Base-by-base conservation (phyloP, 2,888 invertebrate species). In the Nebria salina region DNA sequence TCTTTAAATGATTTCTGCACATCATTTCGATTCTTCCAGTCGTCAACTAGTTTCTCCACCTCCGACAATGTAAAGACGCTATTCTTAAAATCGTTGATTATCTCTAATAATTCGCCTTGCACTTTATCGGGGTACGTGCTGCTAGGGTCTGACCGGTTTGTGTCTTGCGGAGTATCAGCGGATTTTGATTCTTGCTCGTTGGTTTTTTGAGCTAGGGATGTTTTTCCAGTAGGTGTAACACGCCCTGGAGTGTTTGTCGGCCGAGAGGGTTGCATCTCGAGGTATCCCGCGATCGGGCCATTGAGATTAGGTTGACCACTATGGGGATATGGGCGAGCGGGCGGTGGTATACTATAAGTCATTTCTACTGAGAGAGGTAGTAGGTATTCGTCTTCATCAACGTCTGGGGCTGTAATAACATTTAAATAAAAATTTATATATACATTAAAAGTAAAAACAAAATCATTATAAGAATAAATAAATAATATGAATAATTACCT, bases 51-150 rank as follows among this genome's bases (percentile, higher is more conserved):
- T 84, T 94, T 93, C 87, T 96, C 96, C 0, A 96, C 95, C 89
- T 96, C 96, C 0, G 93, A 92, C 86, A 97, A 95, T 0, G 95
- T 94, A 84, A 96, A 94, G 2, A 96, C 95, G 86, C 96, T 96
- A 86, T 96, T 96, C 88, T 97, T 96, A 86, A 96, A 96, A 86
- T 96, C 96, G 86, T 94, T 95, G 87, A 97, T 95, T 76, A 97
- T 95, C 89, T 96, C 96, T 2, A 95, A 92, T 82, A 97, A 90
- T 86, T 97, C 96, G 83, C 95, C 95, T 86, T 96, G 94, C 42
- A 91, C 91, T 85, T 91, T 90, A 76, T 89, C 87, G 90, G 90
- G 87, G 86, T 87, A 88, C 64, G 84, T 85, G 76, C 86, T 1
- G 82, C 88, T 83, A 88, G 89, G 1, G 65, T 84, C 82, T 72